These are phyloP conservation scores for Desoria tigrina DNA, from an alignment of 2,888 invertebrate genomes.

Conservation along the genomic window DNA sequence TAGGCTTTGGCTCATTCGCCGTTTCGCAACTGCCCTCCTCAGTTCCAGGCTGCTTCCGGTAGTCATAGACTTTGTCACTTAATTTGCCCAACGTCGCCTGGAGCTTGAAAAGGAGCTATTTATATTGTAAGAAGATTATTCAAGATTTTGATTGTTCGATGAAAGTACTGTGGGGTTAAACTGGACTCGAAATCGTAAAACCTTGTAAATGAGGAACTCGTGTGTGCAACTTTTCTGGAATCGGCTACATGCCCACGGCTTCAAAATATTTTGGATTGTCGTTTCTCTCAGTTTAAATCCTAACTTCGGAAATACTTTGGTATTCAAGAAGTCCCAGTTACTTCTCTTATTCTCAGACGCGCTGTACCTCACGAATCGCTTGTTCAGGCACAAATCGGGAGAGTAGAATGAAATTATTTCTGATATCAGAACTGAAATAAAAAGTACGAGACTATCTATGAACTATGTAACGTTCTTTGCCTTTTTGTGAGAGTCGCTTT, in stretches of 20 bases:
- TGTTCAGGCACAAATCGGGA: constrained; percentile 22
- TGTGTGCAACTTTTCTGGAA: constrained; percentile 21
- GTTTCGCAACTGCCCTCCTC: constrained; percentile 5
- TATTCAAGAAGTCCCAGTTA: constrained; percentile 34
- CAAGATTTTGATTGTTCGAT: constrained; percentile 9
- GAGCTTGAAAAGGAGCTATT: constrained; percentile 15
- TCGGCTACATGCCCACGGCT: constrained; percentile 34
- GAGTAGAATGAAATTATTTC: constrained; percentile 33
- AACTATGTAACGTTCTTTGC: too few species aligned
- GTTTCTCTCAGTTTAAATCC: constrained; percentile 25
- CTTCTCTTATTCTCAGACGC: constrained; percentile 25
- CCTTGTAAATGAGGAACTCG: constrained; percentile 31
- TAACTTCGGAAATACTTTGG: constrained; percentile 32
- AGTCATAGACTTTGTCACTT: constrained; percentile 27
- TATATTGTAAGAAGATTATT: background rate
- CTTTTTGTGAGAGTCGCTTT: too few species aligned
- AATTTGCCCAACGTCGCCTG: constrained; percentile 9
- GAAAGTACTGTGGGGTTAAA: too few species aligned
- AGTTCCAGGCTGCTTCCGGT: constrained; percentile 18
- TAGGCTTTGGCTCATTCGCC: background rate
- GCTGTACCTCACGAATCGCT: constrained; percentile 22
- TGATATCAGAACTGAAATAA: constrained; percentile 24
- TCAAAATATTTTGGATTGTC: constrained; percentile 23
- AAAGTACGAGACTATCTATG: too few species aligned
- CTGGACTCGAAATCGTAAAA: background rate